These are phyloP conservation scores for Dreissena rostriformis DNA, from an alignment of 1,140 invertebrate species.

Conservation along the genomic window DNA sequence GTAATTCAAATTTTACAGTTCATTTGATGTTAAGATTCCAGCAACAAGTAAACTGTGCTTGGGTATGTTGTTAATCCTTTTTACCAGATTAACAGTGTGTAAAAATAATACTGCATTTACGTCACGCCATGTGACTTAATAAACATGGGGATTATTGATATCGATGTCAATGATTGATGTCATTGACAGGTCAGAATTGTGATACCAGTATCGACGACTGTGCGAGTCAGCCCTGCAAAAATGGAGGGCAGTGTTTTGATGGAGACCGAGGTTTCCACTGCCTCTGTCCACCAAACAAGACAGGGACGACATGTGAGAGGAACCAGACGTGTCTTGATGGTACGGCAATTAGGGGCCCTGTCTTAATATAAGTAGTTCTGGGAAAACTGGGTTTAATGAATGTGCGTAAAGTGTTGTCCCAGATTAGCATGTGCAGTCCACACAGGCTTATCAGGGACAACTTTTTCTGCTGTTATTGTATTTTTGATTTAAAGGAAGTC, in stretches of 20 bases:
- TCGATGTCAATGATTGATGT: too few relatives aligned
- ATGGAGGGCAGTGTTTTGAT: slow-evolving; percentile 62
- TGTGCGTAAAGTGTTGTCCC: too few relatives aligned
- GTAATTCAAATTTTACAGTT: not conserved
- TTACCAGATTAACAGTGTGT: not conserved
- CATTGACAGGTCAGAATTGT: slow-evolving; percentile 79
- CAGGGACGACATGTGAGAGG: slow-evolving; percentile 89
- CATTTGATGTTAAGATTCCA: not conserved
- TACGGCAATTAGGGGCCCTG: slow-evolving; percentile 12
- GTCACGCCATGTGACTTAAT: not conserved
- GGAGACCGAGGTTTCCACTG: slow-evolving; percentile 59
- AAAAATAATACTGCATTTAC: not conserved
- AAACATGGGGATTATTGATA: too few relatives aligned
- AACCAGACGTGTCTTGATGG: slow-evolving; percentile 80
- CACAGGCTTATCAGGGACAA: too few relatives aligned
- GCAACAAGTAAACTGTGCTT: not conserved
- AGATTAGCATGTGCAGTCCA: too few relatives aligned
- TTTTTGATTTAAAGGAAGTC: too few relatives aligned
- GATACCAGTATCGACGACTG: slow-evolving; percentile 65
- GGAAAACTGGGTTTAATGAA: too few relatives aligned
- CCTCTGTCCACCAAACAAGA: slow-evolving; percentile 84
- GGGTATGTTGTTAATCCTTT: not conserved
- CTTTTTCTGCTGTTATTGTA: too few relatives aligned
- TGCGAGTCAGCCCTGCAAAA: slow-evolving; percentile 63
- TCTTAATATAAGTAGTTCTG: too few relatives aligned